phyloP scores from a whole-genome alignment of 92 coral and sea anemone genomes.

The Palythoa grandiflora region DNA sequence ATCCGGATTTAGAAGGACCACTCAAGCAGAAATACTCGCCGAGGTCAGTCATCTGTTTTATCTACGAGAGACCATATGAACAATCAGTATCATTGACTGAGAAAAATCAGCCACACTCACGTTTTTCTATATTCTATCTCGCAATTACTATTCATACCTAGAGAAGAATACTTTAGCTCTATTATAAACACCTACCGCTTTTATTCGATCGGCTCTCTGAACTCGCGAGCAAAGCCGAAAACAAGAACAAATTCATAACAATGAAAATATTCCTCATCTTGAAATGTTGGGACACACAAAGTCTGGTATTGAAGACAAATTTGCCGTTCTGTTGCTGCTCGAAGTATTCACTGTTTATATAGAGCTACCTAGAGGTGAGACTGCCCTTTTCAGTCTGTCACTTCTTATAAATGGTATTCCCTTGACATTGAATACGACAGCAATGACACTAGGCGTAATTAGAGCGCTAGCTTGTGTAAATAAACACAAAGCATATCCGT shows the following conservation, averaged over 20 bases:
- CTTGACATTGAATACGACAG: not conserved
- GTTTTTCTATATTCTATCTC: no score
- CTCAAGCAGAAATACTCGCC: not conserved
- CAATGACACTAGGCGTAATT: conserved; percentile 22
- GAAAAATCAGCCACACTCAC: no score
- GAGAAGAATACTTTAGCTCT: no score
- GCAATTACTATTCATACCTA: no score
- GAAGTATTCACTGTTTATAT: not conserved
- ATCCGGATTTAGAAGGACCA: not conserved
- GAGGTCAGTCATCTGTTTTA: not conserved
- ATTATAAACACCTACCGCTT: not conserved
- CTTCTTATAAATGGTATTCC: conserved; percentile 8
- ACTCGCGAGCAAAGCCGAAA: not conserved
- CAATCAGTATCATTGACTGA: no score
- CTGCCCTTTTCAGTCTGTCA: not conserved
- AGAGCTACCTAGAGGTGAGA: not conserved
- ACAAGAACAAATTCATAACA: not conserved
- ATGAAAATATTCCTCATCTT: not conserved
- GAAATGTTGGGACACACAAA: not conserved
- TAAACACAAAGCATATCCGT: conserved; percentile 18
- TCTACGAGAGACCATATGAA: no score
- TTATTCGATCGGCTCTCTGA: conserved; percentile 24
- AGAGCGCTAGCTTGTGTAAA: conserved; percentile 49
- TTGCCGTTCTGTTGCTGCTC: not conserved
- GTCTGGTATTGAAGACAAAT: not conserved